Base-by-base conservation (phyloP, 2,888 invertebrate species). In the Protodeltote pygarga region DNA sequence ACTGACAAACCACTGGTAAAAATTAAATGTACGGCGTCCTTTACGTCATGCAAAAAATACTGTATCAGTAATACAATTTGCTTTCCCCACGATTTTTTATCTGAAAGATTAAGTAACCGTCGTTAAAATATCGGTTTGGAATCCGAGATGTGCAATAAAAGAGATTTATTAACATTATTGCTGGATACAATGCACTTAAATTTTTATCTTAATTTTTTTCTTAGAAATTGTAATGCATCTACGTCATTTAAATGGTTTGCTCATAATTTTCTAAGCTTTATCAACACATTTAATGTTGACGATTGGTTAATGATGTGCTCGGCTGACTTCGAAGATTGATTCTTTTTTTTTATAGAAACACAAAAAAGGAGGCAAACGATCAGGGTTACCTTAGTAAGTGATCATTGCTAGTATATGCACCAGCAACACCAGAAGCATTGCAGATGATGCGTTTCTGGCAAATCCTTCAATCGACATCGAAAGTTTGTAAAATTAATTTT, bases 71-170 rank as follows among this genome's bases (percentile, higher is more conserved):
- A n/a, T n/a, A n/a, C n/a, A n/a, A n/a, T 49, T 34, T 37, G 37
- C 59, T 63, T 65, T 65, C 52, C 46, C 51, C 49, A 10, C 53
- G 46, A 57, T 55, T 54, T 65, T 67, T 65, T 66, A 73, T 66
- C 71, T 59, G 29, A 20, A 52, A 60, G 67, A 69, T 76, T 73
- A 66, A 75, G 65, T 67, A 73, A 75, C 62, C 46, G 55, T 59
- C 29, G 29, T 44, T 49, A 39, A 50, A 58, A 48, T 47, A 55
- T 51, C 55, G 48, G 63, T 65, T 54, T 37, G 61, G 50, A 44
- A 65, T 69, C 48, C 60, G 23, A 65, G 45, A 62, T 61, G 72
- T 68, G 62, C 69, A 65, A 71, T 75, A 75, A 75, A 73, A 53
- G 15, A 51, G 57, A 80, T 77, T 80, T 80, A 79, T 75, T 58